Percentiles rank a stretch among this genome's conserved stretches.
phyloP scores from a whole-genome alignment of 2,797 vertebrate species.

The Tiaroga cobitis region DNA sequence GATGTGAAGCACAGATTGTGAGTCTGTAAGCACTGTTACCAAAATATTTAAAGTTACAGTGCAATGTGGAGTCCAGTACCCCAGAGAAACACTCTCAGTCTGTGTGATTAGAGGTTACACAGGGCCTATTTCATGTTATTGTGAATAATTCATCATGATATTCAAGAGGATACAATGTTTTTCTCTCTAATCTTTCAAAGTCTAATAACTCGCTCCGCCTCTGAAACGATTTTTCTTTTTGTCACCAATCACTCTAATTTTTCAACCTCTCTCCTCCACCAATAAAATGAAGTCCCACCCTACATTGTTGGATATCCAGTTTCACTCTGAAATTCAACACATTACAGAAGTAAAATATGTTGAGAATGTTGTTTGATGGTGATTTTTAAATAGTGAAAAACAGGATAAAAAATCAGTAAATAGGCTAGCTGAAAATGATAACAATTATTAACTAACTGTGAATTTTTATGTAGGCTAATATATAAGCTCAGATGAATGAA shows the following conservation, averaged over 20 bases:
- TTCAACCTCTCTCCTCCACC: neutral
- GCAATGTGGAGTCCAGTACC: slow-evolving; percentile 10
- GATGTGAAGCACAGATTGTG: slow-evolving; percentile 17
- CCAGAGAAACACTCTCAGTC: slow-evolving; percentile 7
- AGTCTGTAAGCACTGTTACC: slow-evolving; percentile 1
- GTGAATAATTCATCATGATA: slow-evolving; percentile 13
- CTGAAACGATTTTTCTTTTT: neutral
- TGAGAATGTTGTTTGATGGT: neutral
- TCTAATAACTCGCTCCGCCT: neutral
- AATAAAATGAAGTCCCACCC: neutral
- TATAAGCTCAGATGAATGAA: too few relatives aligned
- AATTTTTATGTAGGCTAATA: too few relatives aligned
- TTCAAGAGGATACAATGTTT: neutral
- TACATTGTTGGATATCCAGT: neutral
- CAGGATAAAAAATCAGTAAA: neutral
- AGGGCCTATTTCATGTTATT: neutral
- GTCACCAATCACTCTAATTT: neutral
- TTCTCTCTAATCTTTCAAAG: neutral
- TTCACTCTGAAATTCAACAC: neutral
- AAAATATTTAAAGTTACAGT: slow-evolving; percentile 26
- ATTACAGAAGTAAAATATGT: neutral
- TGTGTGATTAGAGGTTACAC: neutral
- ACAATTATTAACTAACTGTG: too few relatives aligned
- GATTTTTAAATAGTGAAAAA: neutral
- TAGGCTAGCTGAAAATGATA: too few relatives aligned